A percentile compares a stretch with the other conserved stretches of the same genome.
Evolutionary conservation across 2,113 vertebrate species (phyloP).

Genomic region (Passer domesticus): DNA sequence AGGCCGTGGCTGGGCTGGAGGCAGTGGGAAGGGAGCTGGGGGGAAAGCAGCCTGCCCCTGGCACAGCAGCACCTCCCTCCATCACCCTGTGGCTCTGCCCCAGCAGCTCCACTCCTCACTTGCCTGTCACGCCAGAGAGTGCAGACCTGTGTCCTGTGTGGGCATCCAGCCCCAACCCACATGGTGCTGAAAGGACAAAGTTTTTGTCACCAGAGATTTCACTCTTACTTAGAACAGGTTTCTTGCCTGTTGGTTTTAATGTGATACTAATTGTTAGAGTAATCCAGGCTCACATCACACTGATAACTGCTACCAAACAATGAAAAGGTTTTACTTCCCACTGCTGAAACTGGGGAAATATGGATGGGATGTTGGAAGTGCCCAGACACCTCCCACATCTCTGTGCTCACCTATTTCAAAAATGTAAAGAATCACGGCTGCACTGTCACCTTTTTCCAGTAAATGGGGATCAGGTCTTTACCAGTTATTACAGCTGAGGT

Average conservation of each 20-base stretch:
- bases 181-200: not conserved
- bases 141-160: not conserved
- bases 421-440: not conserved
- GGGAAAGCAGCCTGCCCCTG: not conserved
- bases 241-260: not conserved
- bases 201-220: not conserved
- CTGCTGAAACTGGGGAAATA: not conserved
- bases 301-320: not conserved
- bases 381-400: not conserved
- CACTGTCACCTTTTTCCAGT: not conserved
- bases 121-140: not conserved
- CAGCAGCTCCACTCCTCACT: not conserved
- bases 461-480: not conserved
- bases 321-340: not conserved
- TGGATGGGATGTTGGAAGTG: not conserved
- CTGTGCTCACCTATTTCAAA: not conserved
- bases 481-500: not conserved
- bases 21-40: not conserved
- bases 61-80: not conserved
- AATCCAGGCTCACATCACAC: not conserved
- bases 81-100: accelerated
- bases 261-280: not conserved
- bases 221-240: not conserved
- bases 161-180: not conserved
- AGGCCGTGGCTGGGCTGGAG: not conserved